These are phyloP conservation scores for Lampris incognitus DNA, from an alignment of 2,113 vertebrate genomes.

Conservation along the genomic window DNA sequence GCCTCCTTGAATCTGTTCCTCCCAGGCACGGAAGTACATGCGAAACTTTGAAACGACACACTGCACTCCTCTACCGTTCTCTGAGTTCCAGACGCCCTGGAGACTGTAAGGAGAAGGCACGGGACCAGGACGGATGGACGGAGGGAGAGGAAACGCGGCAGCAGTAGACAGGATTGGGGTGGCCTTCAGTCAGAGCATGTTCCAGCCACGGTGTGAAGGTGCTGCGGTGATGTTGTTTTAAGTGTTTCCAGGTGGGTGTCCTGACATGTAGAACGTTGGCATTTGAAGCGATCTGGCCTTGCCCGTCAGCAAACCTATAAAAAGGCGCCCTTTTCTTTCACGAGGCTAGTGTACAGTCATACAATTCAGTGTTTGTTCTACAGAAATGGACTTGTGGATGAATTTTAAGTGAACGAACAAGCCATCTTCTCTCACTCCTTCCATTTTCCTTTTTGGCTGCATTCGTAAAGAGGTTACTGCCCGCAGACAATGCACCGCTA, in stretches of 20 bases:
- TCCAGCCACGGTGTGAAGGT: conserved; percentile 52
- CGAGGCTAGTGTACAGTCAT: conserved; percentile 34
- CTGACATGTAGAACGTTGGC: conserved; percentile 32
- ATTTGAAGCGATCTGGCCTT: conserved; percentile 26
- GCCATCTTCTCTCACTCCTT: conserved; percentile 53
- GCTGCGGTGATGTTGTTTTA: conserved; percentile 39
- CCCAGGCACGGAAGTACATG: conserved; percentile 90
- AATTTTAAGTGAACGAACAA: conserved; percentile 48
- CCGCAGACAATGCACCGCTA: neutral
- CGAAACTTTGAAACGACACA: conserved; percentile 91
- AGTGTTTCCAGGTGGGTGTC: neutral
- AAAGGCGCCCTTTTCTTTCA: conserved; percentile 20
- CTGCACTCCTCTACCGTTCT: conserved; percentile 89
- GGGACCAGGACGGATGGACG: neutral
- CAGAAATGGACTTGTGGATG: conserved; percentile 16
- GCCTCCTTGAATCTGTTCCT: conserved; percentile 55
- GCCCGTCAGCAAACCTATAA: neutral
- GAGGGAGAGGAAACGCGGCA: conserved; percentile 12
- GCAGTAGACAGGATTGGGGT: conserved; percentile 23
- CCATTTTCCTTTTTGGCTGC: conserved; percentile 55
- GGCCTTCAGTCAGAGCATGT: conserved; percentile 49
- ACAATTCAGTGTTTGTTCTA: conserved; percentile 28
- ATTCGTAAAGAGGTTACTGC: conserved; percentile 56
- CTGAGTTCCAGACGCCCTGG: conserved; percentile 88
- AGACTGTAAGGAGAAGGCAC: conserved; percentile 73